phyloP scores from a whole-genome alignment of 1,140 invertebrate species.

The Drosophila sucinea region DNA sequence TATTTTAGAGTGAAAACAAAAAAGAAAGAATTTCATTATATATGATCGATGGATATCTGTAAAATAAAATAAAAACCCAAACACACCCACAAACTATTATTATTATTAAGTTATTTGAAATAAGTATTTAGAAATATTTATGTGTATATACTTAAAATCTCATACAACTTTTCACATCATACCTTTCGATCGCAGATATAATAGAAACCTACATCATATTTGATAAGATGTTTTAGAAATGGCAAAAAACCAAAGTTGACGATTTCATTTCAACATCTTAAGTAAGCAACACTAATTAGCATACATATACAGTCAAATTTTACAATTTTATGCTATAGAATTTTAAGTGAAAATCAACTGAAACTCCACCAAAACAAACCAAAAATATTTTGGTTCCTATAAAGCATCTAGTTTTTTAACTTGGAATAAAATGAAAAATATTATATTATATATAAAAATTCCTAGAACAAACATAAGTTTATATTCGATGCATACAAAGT shows the following conservation, averaged over 20 bases:
- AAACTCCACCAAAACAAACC: too few relatives aligned
- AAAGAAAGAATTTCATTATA: neutral
- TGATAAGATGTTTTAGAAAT: neutral
- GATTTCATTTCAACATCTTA: too few relatives aligned
- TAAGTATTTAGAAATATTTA: neutral
- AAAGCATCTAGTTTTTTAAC: too few relatives aligned
- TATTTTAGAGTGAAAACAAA: neutral
- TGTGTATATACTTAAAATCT: neutral
- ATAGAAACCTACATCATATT: neutral
- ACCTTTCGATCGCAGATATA: neutral
- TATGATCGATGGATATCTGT: neutral
- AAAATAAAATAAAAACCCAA: neutral
- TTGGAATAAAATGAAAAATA: too few relatives aligned
- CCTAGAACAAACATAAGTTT: too few relatives aligned
- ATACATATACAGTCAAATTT: too few relatives aligned
- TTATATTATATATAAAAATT: too few relatives aligned
- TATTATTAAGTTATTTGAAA: neutral
- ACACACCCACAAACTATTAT: neutral
- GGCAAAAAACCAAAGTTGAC: neutral
- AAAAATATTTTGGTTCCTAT: too few relatives aligned
- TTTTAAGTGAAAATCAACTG: slow-evolving; percentile 2
- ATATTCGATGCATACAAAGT: too few relatives aligned
- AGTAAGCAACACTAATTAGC: too few relatives aligned
- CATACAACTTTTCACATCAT: neutral
- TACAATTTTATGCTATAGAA: neutral